These are phyloP conservation scores for Ascaphus truei DNA, from an alignment of 2,113 vertebrate species.

Conservation along the genomic window DNA sequence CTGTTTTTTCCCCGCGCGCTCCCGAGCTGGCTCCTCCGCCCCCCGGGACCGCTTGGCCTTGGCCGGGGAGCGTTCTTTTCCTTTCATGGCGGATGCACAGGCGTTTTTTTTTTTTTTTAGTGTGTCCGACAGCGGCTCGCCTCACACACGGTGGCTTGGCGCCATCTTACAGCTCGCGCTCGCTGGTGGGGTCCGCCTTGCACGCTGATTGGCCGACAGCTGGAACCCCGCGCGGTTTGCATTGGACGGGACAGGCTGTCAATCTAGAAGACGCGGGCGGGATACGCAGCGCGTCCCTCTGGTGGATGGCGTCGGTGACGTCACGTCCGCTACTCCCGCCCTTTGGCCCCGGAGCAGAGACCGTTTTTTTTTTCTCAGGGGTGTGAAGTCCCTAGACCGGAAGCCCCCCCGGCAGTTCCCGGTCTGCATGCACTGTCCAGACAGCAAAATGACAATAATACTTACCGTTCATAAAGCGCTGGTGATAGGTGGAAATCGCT, in stretches of 20 bases:
- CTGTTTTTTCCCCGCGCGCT: slow-evolving; percentile 90
- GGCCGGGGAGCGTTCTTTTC: slow-evolving; percentile 90
- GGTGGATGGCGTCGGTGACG: too few species aligned
- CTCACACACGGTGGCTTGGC: slow-evolving; percentile 61
- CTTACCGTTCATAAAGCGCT: too few species aligned
- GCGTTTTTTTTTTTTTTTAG: too few species aligned
- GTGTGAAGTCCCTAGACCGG: too few species aligned
- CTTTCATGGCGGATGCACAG: slow-evolving; percentile 80
- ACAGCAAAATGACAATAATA: too few species aligned
- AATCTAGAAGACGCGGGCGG: neutral
- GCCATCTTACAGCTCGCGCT: slow-evolving; percentile 64
- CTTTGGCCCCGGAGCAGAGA: too few species aligned
- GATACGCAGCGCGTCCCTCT: too few species aligned
- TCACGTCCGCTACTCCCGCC: too few species aligned
- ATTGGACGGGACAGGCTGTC: neutral
- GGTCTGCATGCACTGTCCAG: too few species aligned
- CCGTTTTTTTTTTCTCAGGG: too few species aligned
- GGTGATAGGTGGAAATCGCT: too few species aligned
- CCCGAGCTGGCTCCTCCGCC: slow-evolving; percentile 76
- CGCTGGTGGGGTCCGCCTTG: slow-evolving; percentile 43
- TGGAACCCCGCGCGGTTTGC: rapidly evolving
- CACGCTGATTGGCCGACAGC: slow-evolving; percentile 34
- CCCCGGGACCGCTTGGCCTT: slow-evolving; percentile 89
- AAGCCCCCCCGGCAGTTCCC: too few species aligned
- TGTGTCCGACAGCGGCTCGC: slow-evolving; percentile 46